These are phyloP conservation scores for Ciconia stormi DNA, from an alignment of 2,113 vertebrate species.

Conservation along the genomic window DNA sequence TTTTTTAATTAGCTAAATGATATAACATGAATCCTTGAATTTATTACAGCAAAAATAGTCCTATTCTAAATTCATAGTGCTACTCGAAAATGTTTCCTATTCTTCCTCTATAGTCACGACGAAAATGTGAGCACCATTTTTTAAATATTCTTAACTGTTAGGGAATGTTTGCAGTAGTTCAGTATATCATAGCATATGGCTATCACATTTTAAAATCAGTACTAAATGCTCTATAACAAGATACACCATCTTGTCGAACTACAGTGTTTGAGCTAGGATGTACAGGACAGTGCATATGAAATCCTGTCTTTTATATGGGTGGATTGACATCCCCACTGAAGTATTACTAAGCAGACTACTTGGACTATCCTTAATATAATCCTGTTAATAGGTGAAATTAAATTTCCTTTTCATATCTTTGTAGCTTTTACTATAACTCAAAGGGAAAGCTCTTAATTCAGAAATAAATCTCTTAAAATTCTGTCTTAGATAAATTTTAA, in stretches of 20 bases:
- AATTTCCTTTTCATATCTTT: neutral
- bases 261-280: neutral
- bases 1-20: neutral
- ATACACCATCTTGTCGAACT: neutral
- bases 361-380: neutral
- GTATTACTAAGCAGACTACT: neutral
- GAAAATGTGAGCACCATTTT: neutral
- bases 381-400: neutral
- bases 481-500: neutral
- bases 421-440: neutral
- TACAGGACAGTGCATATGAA: neutral
- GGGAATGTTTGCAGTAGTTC: neutral
- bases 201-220: neutral
- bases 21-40: neutral
- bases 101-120: neutral
- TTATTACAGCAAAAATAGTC: neutral
- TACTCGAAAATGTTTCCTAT: neutral
- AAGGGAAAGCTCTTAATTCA: neutral
- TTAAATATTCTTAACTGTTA: neutral
- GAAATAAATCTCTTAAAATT: neutral
- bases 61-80: neutral
- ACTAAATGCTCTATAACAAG: neutral
- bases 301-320: neutral
- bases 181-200: neutral
- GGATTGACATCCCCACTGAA: neutral